Conservation (phyloP, 2,888 invertebrate genomes). For the Torymus tubicola region DNA sequence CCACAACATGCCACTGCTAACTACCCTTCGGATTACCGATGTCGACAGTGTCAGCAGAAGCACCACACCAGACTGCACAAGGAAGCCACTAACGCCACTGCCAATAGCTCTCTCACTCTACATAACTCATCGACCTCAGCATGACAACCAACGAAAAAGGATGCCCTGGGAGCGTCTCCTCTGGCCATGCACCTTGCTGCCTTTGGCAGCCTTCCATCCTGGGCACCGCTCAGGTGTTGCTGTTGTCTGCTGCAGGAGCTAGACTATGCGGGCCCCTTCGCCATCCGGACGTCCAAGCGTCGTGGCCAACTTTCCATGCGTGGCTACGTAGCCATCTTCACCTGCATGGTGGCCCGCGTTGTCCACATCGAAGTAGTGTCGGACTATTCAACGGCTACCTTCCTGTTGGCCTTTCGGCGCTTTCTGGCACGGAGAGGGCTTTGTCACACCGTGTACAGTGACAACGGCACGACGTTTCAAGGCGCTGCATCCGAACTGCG, state of each 20-base stretch:
- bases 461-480: not conserved
- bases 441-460: not conserved
- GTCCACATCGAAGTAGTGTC: slow-evolving; percentile 1
- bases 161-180: too few relatives aligned
- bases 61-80: too few relatives aligned
- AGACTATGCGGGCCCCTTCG: too few relatives aligned
- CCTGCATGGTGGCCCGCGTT: not conserved
- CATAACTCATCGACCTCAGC: too few relatives aligned
- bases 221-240: too few relatives aligned
- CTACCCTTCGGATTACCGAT: too few relatives aligned
- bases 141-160: too few relatives aligned
- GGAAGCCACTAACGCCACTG: too few relatives aligned
- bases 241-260: not conserved
- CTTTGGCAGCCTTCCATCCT: too few relatives aligned
- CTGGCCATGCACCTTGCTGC: not conserved
- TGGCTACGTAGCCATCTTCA: not conserved
- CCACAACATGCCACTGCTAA: too few relatives aligned
- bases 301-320: not conserved
- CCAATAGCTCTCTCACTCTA: too few relatives aligned
- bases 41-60: too few relatives aligned
- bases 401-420: not conserved
- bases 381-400: not conserved
- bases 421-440: not conserved
- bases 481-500: not conserved
- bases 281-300: not conserved